These are phyloP conservation scores for Dreissena polymorpha DNA, from an alignment of 1,140 invertebrate genomes.

Conservation along the genomic window DNA sequence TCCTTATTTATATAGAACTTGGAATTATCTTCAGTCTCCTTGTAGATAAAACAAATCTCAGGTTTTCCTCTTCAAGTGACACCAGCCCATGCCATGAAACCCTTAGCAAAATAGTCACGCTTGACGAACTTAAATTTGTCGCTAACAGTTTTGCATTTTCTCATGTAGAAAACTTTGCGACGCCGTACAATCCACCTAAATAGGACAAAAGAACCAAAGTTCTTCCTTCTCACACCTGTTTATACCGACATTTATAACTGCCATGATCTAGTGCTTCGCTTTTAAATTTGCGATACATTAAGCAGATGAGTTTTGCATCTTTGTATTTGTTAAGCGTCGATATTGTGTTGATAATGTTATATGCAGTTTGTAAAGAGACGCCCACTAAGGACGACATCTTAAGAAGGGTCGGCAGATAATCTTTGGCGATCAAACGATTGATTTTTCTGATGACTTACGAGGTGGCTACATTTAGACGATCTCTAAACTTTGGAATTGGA, in stretches of 20 bases:
- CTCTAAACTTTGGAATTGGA: too few relatives aligned
- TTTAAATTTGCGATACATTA: slow-evolving; percentile 15
- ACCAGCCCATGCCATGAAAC: slow-evolving; percentile 23
- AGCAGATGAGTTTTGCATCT: slow-evolving; percentile 7
- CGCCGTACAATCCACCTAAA: slow-evolving; percentile 22
- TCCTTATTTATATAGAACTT: slow-evolving; percentile 10
- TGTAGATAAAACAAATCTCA: background rate
- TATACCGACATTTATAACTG: background rate
- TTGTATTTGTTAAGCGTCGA: slow-evolving; percentile 15
- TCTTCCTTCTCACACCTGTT: slow-evolving; percentile 20
- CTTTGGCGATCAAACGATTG: too few relatives aligned
- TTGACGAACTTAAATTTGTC: slow-evolving; percentile 2
- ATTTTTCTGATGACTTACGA: too few relatives aligned
- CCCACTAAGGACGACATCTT: too few relatives aligned
- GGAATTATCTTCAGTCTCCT: background rate
- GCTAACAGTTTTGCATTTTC: background rate
- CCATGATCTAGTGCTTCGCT: slow-evolving; percentile 18
- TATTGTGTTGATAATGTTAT: slow-evolving; percentile 21
- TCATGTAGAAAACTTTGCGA: background rate
- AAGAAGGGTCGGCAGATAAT: too few relatives aligned
- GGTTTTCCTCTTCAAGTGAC: slow-evolving; percentile 16
- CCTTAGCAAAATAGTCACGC: background rate
- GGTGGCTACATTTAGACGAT: too few relatives aligned
- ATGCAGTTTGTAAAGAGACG: too few relatives aligned
- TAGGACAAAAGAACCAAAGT: slow-evolving; percentile 1